Evolutionary conservation across 2,797 vertebrate genomes (phyloP).

Genomic region (Xerus rutilus): DNA sequence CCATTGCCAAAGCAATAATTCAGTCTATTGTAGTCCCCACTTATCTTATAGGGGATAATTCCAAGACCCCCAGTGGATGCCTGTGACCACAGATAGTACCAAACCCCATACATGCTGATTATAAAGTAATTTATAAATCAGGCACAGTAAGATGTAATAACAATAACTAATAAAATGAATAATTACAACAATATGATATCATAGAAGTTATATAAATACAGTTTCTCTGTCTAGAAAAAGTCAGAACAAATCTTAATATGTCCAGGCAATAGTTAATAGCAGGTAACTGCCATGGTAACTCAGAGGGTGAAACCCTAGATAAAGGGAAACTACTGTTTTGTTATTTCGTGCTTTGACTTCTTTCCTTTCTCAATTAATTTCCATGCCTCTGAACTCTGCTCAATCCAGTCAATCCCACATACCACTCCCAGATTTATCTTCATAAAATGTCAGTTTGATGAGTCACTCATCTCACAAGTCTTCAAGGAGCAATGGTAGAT

Average conservation of each 20-base stretch:
- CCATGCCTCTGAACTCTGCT: not conserved
- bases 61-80: not conserved
- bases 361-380: not conserved
- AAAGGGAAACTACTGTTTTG: not conserved
- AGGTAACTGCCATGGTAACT: not conserved
- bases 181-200: not conserved
- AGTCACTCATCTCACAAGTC: slow-evolving; percentile 57
- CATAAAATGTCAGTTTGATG: slow-evolving; percentile 60
- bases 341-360: not conserved
- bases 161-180: not conserved
- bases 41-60: not conserved
- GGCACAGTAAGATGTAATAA: not conserved
- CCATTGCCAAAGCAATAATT: slow-evolving; percentile 27
- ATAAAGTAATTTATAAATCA: not conserved
- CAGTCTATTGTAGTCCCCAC: not conserved
- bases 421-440: not conserved
- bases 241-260: not conserved
- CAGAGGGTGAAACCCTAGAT: not conserved
- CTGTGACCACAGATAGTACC: not conserved
- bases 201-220: not conserved
- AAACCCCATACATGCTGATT: not conserved
- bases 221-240: not conserved
- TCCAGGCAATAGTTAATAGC: not conserved
- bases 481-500: slow-evolving; percentile 16
- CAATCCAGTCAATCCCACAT: not conserved